Evolutionary conservation across 2,888 invertebrate species (phyloP).

Genomic region (Agrochola circellaris): DNA sequence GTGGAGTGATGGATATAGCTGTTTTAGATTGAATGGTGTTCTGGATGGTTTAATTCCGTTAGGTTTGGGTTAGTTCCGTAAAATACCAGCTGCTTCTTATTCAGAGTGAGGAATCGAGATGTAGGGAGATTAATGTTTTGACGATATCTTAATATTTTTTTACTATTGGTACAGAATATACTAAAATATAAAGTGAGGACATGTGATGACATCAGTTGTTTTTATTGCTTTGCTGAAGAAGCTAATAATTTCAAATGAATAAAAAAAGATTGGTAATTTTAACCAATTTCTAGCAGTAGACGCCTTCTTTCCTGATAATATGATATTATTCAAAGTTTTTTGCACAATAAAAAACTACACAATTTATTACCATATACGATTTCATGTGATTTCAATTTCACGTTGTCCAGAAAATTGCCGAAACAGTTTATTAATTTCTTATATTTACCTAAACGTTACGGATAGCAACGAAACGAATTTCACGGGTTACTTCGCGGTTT

Average conservation of each 20-base stretch:
- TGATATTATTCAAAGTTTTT: background rate
- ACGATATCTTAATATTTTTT: background rate
- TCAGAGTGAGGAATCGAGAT: background rate
- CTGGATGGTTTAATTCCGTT: background rate
- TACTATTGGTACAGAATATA: background rate
- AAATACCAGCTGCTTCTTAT: slow-evolving; percentile 12
- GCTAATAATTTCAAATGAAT: background rate
- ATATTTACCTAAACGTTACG: slow-evolving; percentile 19
- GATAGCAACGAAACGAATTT: slow-evolving; percentile 27
- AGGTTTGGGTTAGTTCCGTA: background rate
- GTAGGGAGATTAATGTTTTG: background rate
- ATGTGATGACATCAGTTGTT: background rate
- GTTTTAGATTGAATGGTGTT: background rate
- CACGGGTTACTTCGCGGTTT: slow-evolving; percentile 17
- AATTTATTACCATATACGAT: background rate
- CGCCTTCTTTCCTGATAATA: background rate
- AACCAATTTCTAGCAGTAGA: background rate
- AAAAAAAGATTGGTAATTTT: background rate
- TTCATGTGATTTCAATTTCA: background rate
- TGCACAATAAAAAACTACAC: no score
- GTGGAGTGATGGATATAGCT: background rate
- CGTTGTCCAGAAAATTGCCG: slow-evolving; percentile 12
- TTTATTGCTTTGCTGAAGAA: background rate
- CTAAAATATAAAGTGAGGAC: background rate
- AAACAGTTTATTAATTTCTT: slow-evolving; percentile 32